These are phyloP conservation scores for Drosophila pseudoananassae DNA, from an alignment of 1,140 invertebrate species.

Conservation along the genomic window DNA sequence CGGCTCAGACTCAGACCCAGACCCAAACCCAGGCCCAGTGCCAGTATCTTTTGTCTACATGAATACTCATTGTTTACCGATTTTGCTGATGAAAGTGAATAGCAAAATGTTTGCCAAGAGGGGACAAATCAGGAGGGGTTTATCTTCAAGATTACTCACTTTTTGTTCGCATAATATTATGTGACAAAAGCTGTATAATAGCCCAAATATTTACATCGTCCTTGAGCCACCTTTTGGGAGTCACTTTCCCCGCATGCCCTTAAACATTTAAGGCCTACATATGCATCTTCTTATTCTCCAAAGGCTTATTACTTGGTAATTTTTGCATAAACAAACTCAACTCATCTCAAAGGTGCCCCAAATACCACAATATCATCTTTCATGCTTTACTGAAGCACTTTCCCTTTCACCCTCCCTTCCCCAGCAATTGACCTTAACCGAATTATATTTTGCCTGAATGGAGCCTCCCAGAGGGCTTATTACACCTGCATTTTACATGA, in stretches of 20 bases:
- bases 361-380: conserved; percentile 27
- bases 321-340: conserved; percentile 14
- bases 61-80: conserved; percentile 13
- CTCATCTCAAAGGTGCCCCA: conserved; percentile 1
- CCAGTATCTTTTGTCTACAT: conserved; percentile 15
- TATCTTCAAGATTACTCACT: neutral
- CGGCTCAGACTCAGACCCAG: neutral
- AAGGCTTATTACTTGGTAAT: conserved; percentile 37
- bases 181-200: neutral
- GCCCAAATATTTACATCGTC: conserved; percentile 5
- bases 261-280: conserved; percentile 19
- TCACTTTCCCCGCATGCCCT: neutral
- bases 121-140: neutral
- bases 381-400: conserved; percentile 27
- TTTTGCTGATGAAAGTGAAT: conserved; percentile 2
- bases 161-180: neutral
- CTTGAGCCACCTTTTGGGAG: conserved; percentile 6
- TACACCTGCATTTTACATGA: conserved; percentile 37
- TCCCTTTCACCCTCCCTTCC: neutral
- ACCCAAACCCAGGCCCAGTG: too few relatives aligned
- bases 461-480: conserved; percentile 21
- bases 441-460: conserved; percentile 22
- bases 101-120: neutral
- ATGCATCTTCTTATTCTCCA: conserved; percentile 30
- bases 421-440: conserved; percentile 25